Percentiles rank a stretch among this genome's conserved stretches.
Conservation (phyloP, 2,797 vertebrate species). For the Poecilia velifera region DNA sequence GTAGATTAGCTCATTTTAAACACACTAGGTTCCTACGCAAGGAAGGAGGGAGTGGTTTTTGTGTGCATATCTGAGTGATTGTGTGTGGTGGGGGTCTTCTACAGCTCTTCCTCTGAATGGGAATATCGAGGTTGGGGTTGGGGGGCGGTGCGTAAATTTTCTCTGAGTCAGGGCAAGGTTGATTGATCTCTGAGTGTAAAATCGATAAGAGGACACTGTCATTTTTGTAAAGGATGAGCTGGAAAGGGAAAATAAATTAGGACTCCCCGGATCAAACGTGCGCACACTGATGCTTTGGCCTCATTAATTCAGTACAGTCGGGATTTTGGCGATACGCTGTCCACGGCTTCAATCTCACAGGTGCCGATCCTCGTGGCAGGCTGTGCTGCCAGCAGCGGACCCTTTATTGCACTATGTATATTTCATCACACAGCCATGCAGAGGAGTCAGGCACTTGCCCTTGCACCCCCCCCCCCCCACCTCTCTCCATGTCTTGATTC, state of each 20-base stretch:
- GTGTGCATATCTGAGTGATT: slow-evolving; percentile 36
- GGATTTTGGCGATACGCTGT: slow-evolving; percentile 90
- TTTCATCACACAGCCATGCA: slow-evolving; percentile 82
- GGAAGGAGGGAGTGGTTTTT: slow-evolving; percentile 72
- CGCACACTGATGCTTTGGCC: slow-evolving; percentile 78
- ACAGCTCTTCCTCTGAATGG: slow-evolving; percentile 78
- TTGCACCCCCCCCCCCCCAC: slow-evolving; percentile 69
- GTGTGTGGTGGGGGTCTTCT: slow-evolving; percentile 74
- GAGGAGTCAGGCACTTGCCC: slow-evolving; percentile 81
- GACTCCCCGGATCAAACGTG: slow-evolving; percentile 88
- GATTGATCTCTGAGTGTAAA: slow-evolving; percentile 99
- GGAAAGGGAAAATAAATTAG: slow-evolving; percentile 98
- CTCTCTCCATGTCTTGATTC: slow-evolving; percentile 69
- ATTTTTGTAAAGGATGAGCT: slow-evolving; percentile 99
- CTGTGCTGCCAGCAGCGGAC: slow-evolving; percentile 74
- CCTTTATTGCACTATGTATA: slow-evolving; percentile 88
- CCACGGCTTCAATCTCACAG: slow-evolving; percentile 90
- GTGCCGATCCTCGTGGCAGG: slow-evolving; percentile 81
- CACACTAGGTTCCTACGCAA: slow-evolving; percentile 85
- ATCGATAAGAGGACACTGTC: slow-evolving; percentile 99
- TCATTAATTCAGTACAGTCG: slow-evolving; percentile 92
- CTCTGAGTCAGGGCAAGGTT: slow-evolving; percentile 96
- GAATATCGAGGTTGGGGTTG: slow-evolving; percentile 59
- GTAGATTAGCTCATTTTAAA: slow-evolving; percentile 97
- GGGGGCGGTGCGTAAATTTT: slow-evolving; percentile 88